Percentiles rank a stretch among this genome's conserved stretches.
Conservation (phyloP, 2,888 invertebrate genomes). For the Microctonus aethiopoides region DNA sequence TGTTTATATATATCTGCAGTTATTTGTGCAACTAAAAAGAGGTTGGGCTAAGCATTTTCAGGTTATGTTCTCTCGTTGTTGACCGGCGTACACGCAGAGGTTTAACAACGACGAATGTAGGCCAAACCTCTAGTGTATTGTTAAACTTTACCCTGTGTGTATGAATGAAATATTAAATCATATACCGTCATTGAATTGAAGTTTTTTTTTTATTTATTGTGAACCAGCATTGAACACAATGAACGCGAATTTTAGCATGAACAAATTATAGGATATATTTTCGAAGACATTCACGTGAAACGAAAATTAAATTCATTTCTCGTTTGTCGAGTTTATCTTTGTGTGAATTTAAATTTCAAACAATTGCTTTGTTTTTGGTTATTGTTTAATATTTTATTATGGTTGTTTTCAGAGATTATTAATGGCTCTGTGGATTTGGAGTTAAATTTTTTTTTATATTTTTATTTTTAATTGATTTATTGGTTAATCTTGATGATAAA, state of each 20-base stretch:
- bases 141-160: constrained; percentile 21
- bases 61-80: constrained; percentile 14
- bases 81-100: constrained; percentile 6
- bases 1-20: background rate
- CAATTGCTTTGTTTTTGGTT: too few relatives aligned
- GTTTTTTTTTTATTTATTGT: background rate
- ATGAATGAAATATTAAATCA: constrained; percentile 28
- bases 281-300: background rate
- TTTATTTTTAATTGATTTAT: too few relatives aligned
- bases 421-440: too few relatives aligned
- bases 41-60: background rate
- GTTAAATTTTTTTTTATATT: too few relatives aligned
- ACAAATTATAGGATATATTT: background rate
- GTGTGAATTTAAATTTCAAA: too few relatives aligned
- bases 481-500: too few relatives aligned
- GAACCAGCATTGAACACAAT: background rate
- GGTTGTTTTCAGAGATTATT: too few relatives aligned
- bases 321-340: too few relatives aligned
- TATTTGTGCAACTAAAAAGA: background rate
- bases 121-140: constrained; percentile 24
- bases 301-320: too few relatives aligned
- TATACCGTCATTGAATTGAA: constrained; percentile 9
- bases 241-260: too few relatives aligned
- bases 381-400: too few relatives aligned
- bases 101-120: constrained; percentile 16